These are phyloP conservation scores for Eubucco bourcierii DNA, from an alignment of 2,113 vertebrate genomes.

Conservation along the genomic window DNA sequence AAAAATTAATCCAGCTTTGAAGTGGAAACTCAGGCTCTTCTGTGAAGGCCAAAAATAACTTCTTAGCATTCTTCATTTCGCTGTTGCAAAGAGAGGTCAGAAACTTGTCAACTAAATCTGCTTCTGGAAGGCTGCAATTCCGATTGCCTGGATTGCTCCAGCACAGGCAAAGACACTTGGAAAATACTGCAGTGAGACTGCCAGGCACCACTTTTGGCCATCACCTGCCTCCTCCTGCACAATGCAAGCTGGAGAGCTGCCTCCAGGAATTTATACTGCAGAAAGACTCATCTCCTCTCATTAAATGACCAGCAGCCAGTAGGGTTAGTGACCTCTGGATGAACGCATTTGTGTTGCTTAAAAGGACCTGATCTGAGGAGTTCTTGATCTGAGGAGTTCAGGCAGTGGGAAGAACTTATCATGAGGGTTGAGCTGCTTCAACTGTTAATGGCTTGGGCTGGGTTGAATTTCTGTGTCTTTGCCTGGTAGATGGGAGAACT, in stretches of 20 bases:
- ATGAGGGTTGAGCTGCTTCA: background rate
- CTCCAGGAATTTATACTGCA: background rate
- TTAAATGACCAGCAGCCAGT: background rate
- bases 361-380: background rate
- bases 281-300: background rate
- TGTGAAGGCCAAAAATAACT: constrained; percentile 37
- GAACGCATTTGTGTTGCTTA: background rate
- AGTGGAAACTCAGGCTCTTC: constrained; percentile 21
- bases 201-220: background rate
- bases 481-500: background rate
- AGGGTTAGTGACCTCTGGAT: background rate
- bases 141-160: background rate
- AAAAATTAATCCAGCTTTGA: constrained; percentile 33
- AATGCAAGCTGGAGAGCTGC: background rate
- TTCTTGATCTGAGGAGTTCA: background rate
- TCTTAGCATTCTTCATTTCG: background rate
- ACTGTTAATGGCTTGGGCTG: background rate
- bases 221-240: background rate
- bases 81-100: constrained; percentile 42
- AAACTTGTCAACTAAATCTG: constrained; percentile 40
- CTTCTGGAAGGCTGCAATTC: constrained; percentile 7
- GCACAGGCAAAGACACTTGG: background rate
- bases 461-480: background rate
- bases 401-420: background rate
- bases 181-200: background rate